Percentiles rank a stretch among this genome's conserved stretches.
Evolutionary conservation across 2,113 vertebrate species (phyloP).

Genomic region (Ophthalmolycus amberensis): DNA sequence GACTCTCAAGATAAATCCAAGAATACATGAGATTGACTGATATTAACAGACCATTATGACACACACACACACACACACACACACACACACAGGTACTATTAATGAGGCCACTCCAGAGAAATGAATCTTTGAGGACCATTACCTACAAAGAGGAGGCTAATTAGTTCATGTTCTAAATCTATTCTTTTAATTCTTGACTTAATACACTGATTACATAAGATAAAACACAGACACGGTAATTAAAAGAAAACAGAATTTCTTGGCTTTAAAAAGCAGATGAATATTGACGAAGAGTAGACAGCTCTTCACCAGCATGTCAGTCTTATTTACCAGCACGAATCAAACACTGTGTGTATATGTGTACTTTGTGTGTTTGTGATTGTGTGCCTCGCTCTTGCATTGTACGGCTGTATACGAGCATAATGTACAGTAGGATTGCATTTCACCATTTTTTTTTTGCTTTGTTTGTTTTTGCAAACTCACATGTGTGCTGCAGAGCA

Average conservation of each 20-base stretch:
- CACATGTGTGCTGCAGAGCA: background rate
- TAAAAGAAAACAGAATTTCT: background rate
- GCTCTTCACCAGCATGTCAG: background rate
- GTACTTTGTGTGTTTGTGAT: background rate
- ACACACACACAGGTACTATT: slow-evolving; percentile 43
- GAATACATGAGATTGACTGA: slow-evolving; percentile 35
- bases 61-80: slow-evolving; percentile 6
- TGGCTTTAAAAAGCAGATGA: background rate
- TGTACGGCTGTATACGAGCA: background rate
- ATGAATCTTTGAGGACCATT: slow-evolving; percentile 41
- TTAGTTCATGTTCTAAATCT: slow-evolving; percentile 45
- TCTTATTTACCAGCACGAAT: background rate
- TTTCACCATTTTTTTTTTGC: background rate
- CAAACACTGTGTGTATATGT: background rate
- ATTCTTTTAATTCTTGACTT: slow-evolving; percentile 13
- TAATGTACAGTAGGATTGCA: background rate
- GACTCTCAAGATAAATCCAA: slow-evolving; percentile 34
- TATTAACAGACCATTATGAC: slow-evolving; percentile 45
- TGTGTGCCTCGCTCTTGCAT: background rate
- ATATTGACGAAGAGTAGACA: background rate
- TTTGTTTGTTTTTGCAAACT: background rate
- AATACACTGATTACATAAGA: slow-evolving; percentile 30
- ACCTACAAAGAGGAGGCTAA: slow-evolving; percentile 40
- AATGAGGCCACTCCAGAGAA: slow-evolving; percentile 48
- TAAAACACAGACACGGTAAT: slow-evolving; percentile 8